These are phyloP conservation scores for Chrysolina americana DNA, from an alignment of 2,888 invertebrate species.

Conservation along the genomic window DNA sequence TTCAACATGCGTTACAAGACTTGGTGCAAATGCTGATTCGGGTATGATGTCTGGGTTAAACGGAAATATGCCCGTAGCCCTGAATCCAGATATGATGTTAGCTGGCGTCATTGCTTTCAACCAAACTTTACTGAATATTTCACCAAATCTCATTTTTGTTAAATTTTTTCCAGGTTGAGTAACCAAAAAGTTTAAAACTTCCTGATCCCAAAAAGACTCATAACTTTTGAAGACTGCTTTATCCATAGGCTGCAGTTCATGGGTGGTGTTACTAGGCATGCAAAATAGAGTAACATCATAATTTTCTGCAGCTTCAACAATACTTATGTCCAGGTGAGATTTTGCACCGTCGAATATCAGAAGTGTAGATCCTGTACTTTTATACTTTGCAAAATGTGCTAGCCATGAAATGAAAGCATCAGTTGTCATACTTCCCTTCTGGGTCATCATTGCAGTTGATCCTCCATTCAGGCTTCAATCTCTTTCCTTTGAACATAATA, in stretches of 20 bases:
- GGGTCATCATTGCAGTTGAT: constrained; percentile 49
- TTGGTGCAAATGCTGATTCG: constrained; percentile 48
- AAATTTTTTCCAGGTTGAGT: constrained; percentile 52
- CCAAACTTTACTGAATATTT: constrained; percentile 53
- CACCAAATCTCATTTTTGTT: constrained; percentile 59
- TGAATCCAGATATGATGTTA: constrained; percentile 53
- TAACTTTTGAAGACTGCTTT: constrained; percentile 60
- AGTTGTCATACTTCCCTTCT: constrained; percentile 59
- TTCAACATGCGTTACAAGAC: constrained; percentile 33
- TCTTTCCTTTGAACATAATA: constrained; percentile 59
- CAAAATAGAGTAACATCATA: constrained; percentile 59
- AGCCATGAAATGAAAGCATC: constrained; percentile 51
- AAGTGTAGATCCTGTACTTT: constrained; percentile 49
- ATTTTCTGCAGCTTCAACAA: constrained; percentile 57
- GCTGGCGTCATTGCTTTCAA: constrained; percentile 49
- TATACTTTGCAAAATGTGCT: constrained; percentile 56
- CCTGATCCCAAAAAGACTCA: constrained; percentile 61
- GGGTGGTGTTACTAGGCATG: constrained; percentile 64
- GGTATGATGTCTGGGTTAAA: constrained; percentile 52
- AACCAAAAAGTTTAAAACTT: constrained; percentile 29
- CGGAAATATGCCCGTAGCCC: constrained; percentile 56
- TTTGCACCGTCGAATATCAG: constrained; percentile 61
- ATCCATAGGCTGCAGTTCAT: constrained; percentile 63
- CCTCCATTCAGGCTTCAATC: constrained; percentile 55
- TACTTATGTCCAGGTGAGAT: constrained; percentile 58